Conservation (phyloP, 2,113 vertebrate genomes). For the Daboia siamensis region DNA sequence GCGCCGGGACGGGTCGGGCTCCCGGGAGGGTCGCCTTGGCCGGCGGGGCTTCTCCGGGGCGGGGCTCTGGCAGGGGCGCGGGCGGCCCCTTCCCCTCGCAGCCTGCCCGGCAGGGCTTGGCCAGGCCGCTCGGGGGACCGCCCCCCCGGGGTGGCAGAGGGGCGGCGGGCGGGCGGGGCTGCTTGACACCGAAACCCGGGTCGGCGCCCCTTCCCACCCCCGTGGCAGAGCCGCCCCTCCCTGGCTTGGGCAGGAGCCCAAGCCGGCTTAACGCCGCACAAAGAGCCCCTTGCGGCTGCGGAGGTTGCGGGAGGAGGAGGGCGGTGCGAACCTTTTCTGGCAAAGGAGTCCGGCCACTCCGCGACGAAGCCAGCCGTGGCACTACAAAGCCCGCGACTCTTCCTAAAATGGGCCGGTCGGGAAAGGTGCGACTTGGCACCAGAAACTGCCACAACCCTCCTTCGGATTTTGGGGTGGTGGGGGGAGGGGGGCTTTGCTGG, state of each 20-base stretch:
- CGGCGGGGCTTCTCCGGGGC: background rate
- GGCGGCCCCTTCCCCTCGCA: background rate
- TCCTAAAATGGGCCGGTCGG: background rate
- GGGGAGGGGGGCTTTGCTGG: no score
- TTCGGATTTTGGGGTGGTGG: background rate
- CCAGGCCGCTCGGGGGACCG: no score
- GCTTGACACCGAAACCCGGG: no score
- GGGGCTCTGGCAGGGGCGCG: background rate
- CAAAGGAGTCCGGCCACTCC: background rate
- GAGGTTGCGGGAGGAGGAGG: background rate
- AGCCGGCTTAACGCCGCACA: background rate
- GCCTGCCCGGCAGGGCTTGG: background rate
- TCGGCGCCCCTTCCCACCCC: background rate
- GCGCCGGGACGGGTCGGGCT: background rate
- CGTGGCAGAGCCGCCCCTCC: background rate
- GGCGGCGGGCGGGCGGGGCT: no score
- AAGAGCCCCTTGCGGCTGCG: background rate
- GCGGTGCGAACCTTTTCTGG: background rate
- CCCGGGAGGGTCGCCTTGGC: background rate
- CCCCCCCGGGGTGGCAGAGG: fast-evolving
- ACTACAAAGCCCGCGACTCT: background rate
- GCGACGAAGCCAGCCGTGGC: background rate
- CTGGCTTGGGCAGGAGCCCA: background rate
- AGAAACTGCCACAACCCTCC: background rate
- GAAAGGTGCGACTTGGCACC: background rate